Conservation (phyloP, 2,797 vertebrate genomes). For the Benthosema pterotum region DNA sequence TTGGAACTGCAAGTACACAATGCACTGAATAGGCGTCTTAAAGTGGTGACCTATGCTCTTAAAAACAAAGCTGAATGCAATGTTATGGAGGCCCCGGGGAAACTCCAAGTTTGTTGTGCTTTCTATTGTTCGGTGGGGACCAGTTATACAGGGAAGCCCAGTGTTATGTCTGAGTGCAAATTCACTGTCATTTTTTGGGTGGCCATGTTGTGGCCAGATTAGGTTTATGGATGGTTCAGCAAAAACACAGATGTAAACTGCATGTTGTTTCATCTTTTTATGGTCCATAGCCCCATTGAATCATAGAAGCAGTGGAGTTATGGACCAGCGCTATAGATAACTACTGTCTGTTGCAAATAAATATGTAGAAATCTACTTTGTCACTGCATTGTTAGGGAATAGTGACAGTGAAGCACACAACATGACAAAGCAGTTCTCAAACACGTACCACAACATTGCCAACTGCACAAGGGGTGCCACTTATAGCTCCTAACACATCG, state of each 20-base stretch:
- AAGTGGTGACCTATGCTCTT: slow-evolving; percentile 46
- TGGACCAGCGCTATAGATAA: no score
- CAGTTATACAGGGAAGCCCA: slow-evolving; percentile 56
- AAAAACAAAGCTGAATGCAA: slow-evolving; percentile 50
- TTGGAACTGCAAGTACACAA: slow-evolving; percentile 49
- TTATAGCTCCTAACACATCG: neutral
- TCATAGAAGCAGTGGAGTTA: no score
- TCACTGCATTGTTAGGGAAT: neutral
- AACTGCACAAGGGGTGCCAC: slow-evolving; percentile 12
- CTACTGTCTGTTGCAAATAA: neutral
- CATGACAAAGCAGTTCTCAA: neutral
- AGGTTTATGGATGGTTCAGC: neutral
- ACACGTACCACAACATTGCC: slow-evolving; percentile 14
- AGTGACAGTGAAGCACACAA: neutral
- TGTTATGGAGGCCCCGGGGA: slow-evolving; percentile 62
- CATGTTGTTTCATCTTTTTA: neutral
- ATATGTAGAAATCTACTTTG: no score
- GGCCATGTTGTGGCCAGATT: slow-evolving; percentile 24
- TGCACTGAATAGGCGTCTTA: slow-evolving; percentile 19
- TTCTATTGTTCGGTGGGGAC: slow-evolving; percentile 62
- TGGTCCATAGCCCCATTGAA: no score
- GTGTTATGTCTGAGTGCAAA: slow-evolving; percentile 31
- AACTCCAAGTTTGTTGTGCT: slow-evolving; percentile 63
- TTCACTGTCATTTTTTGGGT: slow-evolving; percentile 25
- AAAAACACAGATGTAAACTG: slow-evolving; percentile 5